A percentile compares a stretch with the other conserved stretches of the same genome.
Evolutionary conservation across 2,888 invertebrate species (phyloP).

Genomic region (Drosophila lutescens): DNA sequence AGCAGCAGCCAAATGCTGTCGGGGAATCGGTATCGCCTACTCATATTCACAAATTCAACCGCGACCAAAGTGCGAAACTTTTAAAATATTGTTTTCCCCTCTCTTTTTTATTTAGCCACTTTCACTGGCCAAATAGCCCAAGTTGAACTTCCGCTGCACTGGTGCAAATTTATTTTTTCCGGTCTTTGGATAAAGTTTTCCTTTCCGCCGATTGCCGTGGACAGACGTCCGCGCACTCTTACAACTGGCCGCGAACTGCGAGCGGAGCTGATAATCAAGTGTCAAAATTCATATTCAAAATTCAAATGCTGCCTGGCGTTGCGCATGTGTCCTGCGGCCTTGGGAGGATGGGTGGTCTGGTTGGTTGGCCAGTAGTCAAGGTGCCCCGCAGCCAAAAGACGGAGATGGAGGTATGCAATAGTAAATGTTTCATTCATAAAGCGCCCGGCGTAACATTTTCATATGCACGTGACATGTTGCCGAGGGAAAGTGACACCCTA

Average conservation of each 20-base stretch:
- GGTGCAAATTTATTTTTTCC: constrained; percentile 43
- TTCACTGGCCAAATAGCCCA: constrained; percentile 62
- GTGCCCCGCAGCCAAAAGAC: constrained; percentile 36
- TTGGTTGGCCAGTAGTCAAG: constrained; percentile 48
- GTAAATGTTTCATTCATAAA: constrained; percentile 72
- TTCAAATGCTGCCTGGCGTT: constrained; percentile 70
- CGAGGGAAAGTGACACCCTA: constrained; percentile 23
- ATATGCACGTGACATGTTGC: constrained; percentile 54
- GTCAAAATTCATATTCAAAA: constrained; percentile 80
- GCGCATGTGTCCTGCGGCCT: constrained; percentile 73
- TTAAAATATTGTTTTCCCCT: constrained; percentile 25
- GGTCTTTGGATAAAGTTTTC: constrained; percentile 32
- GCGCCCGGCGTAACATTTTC: constrained; percentile 54
- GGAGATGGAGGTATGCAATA: constrained; percentile 46
- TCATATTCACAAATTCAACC: constrained; percentile 50
- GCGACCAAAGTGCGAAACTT: constrained; percentile 41
- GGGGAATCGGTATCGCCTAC: constrained; percentile 35
- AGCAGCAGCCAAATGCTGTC: constrained; percentile 48
- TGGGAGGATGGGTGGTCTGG: constrained; percentile 32
- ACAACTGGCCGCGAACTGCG: constrained; percentile 69
- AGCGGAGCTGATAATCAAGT: constrained; percentile 74
- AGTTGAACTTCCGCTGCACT: constrained; percentile 62
- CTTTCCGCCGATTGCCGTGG: constrained; percentile 48
- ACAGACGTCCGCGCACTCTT: constrained; percentile 67
- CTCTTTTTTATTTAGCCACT: constrained; percentile 40